A percentile compares a stretch with the other conserved stretches of the same genome.
These are phyloP conservation scores for Sebastes steindachneri DNA, from an alignment of 2,797 vertebrate species.

Conservation along the genomic window DNA sequence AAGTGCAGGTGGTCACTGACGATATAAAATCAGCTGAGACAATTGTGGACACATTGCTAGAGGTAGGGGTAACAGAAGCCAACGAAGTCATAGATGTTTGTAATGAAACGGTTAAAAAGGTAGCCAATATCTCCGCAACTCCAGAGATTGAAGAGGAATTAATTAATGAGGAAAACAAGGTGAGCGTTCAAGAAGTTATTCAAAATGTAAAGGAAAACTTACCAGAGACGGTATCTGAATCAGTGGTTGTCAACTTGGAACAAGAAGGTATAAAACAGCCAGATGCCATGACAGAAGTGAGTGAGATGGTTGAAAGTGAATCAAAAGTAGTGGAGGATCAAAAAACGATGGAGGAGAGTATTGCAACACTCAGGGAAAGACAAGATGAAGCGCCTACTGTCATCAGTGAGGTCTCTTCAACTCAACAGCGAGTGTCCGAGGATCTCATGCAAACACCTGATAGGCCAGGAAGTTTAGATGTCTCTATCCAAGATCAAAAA, in stretches of 20 bases:
- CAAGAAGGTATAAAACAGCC: conserved; percentile 12
- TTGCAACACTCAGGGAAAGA: conserved; percentile 9
- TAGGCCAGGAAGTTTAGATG: conserved; percentile 14
- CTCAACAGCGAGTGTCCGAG: conserved; percentile 11
- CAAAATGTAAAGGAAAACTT: conserved; percentile 66
- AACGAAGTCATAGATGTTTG: conserved; percentile 50
- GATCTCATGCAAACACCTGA: background rate
- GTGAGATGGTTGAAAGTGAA: conserved; percentile 9
- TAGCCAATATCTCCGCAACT: conserved; percentile 24
- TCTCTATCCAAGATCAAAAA: background rate
- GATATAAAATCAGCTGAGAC: conserved; percentile 43
- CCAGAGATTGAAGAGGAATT: conserved; percentile 34
- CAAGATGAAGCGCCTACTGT: background rate
- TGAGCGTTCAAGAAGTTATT: conserved; percentile 66
- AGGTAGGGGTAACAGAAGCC: conserved; percentile 40
- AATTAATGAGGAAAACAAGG: background rate
- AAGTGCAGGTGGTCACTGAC: conserved; percentile 41
- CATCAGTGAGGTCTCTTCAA: background rate
- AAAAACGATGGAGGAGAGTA: conserved; percentile 27
- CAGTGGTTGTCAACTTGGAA: background rate
- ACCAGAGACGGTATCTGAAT: conserved; percentile 36
- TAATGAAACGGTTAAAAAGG: conserved; percentile 6
- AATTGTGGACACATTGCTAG: conserved; percentile 20
- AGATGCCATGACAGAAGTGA: background rate
- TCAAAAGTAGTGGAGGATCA: conserved; percentile 25